Percentiles rank a stretch among this genome's conserved stretches.
phyloP scores from a whole-genome alignment of 2,888 invertebrate genomes.

The Sphaeridia pumilis region DNA sequence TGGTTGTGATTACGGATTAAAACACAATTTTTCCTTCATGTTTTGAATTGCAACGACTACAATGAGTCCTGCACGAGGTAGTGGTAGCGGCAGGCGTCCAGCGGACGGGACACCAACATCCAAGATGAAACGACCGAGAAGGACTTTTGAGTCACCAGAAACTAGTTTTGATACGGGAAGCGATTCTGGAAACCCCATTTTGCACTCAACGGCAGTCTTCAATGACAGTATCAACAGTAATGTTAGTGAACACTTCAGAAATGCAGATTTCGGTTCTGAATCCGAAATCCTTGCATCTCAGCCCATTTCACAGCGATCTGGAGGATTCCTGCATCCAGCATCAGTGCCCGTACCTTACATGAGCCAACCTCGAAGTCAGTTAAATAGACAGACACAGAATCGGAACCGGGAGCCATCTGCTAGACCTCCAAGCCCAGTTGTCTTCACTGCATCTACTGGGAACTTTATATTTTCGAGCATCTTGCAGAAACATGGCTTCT shows the following conservation, averaged over 20 bases:
- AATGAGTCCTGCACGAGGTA: no score
- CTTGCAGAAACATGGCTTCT: constrained; percentile 11
- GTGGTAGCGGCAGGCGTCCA: no score
- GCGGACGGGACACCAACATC: no score
- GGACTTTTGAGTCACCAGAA: constrained; percentile 6
- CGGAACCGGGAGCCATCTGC: neutral
- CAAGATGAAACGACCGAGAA: neutral
- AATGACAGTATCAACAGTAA: neutral
- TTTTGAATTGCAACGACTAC: no score
- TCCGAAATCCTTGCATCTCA: constrained; percentile 6
- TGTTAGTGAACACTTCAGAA: neutral
- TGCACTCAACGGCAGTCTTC: constrained; percentile 9
- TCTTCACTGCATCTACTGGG: constrained; percentile 11
- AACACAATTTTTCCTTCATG: no score
- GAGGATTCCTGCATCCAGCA: neutral
- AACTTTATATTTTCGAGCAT: constrained; percentile 6
- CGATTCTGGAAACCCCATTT: neutral
- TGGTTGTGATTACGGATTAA: no score
- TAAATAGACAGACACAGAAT: neutral
- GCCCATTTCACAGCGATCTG: constrained; percentile 1
- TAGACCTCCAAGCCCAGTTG: constrained; percentile 3
- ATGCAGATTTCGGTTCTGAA: neutral
- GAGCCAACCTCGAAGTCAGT: neutral
- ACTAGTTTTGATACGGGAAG: neutral
- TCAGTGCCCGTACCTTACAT: neutral